Conservation (phyloP, 2,113 vertebrate species). For the Lagopus leucura region DNA sequence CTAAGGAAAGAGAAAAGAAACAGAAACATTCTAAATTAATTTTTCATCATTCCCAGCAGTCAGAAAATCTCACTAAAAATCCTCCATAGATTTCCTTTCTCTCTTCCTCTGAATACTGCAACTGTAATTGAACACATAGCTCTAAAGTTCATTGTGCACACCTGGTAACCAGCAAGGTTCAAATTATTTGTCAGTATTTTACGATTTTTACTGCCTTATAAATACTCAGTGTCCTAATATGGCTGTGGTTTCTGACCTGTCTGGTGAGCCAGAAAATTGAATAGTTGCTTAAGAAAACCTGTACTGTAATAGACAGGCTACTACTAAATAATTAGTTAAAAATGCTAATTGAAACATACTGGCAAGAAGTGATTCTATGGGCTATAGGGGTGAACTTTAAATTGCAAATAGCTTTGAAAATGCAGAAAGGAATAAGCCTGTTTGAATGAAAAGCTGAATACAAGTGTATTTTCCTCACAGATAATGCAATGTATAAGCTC, state of each 20-base stretch:
- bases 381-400: neutral
- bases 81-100: neutral
- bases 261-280: slow-evolving; percentile 47
- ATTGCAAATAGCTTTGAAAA: neutral
- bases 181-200: slow-evolving; percentile 18
- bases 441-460: neutral
- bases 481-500: neutral
- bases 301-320: neutral
- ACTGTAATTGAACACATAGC: neutral
- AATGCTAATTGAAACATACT: slow-evolving; percentile 35
- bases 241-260: neutral
- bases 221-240: slow-evolving; percentile 6
- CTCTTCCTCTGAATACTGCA: neutral
- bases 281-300: slow-evolving; percentile 17
- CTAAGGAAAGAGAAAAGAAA: neutral
- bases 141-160: neutral
- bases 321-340: neutral
- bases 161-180: neutral
- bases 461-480: neutral
- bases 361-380: neutral
- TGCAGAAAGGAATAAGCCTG: neutral
- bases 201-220: slow-evolving; percentile 16
- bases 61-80: neutral
- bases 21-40: neutral
- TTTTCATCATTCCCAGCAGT: neutral